Evolutionary conservation across 2,797 vertebrate genomes (phyloP), one percentile per base, ranked within the genome.

Genomic region (Sebastes steindachneri): DNA sequence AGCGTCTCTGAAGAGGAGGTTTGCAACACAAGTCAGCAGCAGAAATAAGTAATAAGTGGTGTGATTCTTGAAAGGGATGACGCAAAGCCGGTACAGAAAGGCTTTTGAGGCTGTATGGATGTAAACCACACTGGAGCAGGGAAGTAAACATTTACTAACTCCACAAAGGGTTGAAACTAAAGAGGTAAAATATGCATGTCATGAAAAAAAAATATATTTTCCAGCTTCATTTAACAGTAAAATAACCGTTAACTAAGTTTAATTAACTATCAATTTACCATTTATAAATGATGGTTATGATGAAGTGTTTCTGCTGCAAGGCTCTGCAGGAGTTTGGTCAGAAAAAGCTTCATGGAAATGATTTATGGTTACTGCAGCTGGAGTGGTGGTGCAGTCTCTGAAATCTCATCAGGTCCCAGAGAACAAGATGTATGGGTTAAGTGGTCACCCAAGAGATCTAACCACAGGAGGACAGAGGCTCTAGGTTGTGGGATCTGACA

Each of bases 71-170:
- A 77, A 77, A 60, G 41, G 25, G 37, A 62, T 70, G 77, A 80
- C 55, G 64, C 76, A 87, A 80, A 89, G 66, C 21, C 28, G 62
- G 29, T 57, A 55, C 12, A 60, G 64, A 68, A 57, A 57, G 23
- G 3, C 12, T 45, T 85, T 66, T 66, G 64, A 86, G 55, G 72
- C 35, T 73, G 67, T 66, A 25, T 37, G 25, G 75, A 79, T 70
- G 72, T 57, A 70, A 79, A 82, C 45, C 68, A 68, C 75, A 67
- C 57, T 67, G 55, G 58, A 57, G 75, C 35, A 8, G 25, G 75
- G 79, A 79, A 86, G 79, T 83, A 80, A 87, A 88, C 66, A 84
- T 83, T 69, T 29, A 66, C 51, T 9, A 76, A 68, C 31, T 70
- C 33, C 5, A 59, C 54, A 48, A 77, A 77, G 77, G 48, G 60